Evolutionary conservation across 2,888 invertebrate species (phyloP), one percentile per base, ranked within the genome.

Genomic region (Monoplex corrugatus): DNA sequence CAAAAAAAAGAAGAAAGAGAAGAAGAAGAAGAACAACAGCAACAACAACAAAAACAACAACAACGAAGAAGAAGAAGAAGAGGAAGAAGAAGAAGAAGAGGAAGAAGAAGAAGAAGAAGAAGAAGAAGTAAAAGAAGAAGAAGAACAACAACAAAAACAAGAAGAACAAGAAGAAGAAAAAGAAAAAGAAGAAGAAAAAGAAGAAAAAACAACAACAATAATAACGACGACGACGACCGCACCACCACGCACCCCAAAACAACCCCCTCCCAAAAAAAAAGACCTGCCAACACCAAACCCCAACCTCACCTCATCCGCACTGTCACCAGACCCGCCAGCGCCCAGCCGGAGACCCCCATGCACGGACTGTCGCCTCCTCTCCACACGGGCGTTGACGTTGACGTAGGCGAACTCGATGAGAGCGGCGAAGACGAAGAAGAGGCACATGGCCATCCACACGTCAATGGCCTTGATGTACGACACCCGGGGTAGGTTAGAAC

Each of bases 391-490:
- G 86, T 91, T 89, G 32, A 92, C 92, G 88, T 91, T 92, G 45
- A 92, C 92, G 50, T 90, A 90, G 13, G 92, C 92, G 86, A 91
- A 92, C 85, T 92, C 92, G 5, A 92, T 57, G 40, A 92, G 88
- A 45, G 91, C 92, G 0, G 91, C 89, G 45, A 92, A 92, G 16
- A 91, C 91, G 89, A 92, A 91, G n/a, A 90, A 40, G 38, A 92
- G 87, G 78, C 92, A 92, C 32, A 88, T 91, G 10, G 91, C 91
- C 92, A 92, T 91, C 90, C 91, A 92, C 16, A 92, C 91, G 75
- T 92, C 92, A 16, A 92, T 91, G 68, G 92, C 93, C 83, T 92
- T 93, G 40, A 92, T 84, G 88, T 93, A 93, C 28, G 92, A 92
- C 35, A 93, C 92, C 19, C 90, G 90, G 40, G 93, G 93, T 10